Percentiles rank a stretch among this genome's conserved stretches.
Evolutionary conservation across 2,113 vertebrate genomes (phyloP).

Genomic region (Nymphicus hollandicus): DNA sequence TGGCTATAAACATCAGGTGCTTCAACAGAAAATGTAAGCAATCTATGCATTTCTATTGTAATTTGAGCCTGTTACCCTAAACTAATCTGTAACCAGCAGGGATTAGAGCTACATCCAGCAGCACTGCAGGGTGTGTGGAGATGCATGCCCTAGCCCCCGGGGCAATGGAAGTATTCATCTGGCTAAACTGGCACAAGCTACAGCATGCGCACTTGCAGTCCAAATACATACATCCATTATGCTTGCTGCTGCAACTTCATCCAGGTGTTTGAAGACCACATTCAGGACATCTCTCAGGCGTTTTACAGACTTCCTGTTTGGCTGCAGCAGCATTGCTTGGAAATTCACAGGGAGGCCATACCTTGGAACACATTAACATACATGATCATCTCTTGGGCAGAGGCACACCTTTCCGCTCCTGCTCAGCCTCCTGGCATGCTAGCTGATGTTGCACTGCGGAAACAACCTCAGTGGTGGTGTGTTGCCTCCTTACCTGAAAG

Average conservation of each 20-base stretch:
- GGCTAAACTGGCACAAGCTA: not conserved
- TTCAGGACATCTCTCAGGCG: conserved; percentile 84
- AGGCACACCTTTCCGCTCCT: not conserved
- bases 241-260: conserved; percentile 80
- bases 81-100: not conserved
- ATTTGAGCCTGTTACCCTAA: not conserved
- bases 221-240: conserved; percentile 82
- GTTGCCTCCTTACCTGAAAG: not conserved
- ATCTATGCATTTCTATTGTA: not conserved
- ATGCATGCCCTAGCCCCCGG: not conserved
- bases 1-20: not conserved
- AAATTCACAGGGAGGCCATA: conserved; percentile 94
- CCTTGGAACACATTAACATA: conserved; percentile 59
- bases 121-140: not conserved
- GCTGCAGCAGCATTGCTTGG: conserved; percentile 88
- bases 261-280: conserved; percentile 87
- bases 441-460: too few species aligned
- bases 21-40: not conserved
- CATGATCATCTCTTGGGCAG: not conserved
- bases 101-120: not conserved
- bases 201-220: not conserved
- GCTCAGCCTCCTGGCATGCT: not conserved
- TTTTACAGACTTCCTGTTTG: conserved; percentile 81
- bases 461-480: not conserved
- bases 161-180: not conserved